Evolutionary conservation across 1,140 invertebrate genomes (phyloP), one percentile per base, ranked within the genome.

Genomic region (Drosophila leontia): DNA sequence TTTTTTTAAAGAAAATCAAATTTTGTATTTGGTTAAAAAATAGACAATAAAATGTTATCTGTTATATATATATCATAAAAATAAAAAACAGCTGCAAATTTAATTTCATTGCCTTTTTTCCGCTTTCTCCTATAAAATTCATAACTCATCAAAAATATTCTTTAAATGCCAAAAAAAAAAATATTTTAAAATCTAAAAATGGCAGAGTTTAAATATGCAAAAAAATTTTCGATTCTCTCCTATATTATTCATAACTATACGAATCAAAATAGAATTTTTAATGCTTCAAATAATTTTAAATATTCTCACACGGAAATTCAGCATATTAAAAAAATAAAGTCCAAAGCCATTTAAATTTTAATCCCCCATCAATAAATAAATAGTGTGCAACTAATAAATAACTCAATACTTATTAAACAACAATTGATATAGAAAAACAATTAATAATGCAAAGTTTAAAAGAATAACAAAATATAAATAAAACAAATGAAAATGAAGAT

Each of bases 401-500:
- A 17, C 9, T 48, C 29, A 35, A 48, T 58, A 39, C 42, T 47
- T 19, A 26, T 29, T 71, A 34, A 68, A 34, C 26, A 26, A 32
- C 4, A 6, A 13, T 15, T 2, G 26, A 41, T 37, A 35, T 29
- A 8, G 15, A 12, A 37, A 32, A 35, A 37, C 15, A 37, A 5
- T 15, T 71, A 71, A 53, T 37, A 37, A 67, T 42, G 13, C 13
- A 7, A 0, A 7, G 23, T 42, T 44, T 51, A 15, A 64, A 23
- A 68, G 42, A 39, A 37, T 47, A 2, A 9, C 26, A 29, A 50
- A 50, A 50, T 23, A 32, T 26, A 45, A 45, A 32, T 48, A 48
- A 29, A 23, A 55, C 34, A 55, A 55, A 55, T 57, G 17, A 7
- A 29, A 15, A 35, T 71, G n/a, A 41, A 70, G 70, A 70, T 50